Base-by-base conservation (phyloP, 2,113 vertebrate species). In the Tetrao urogallus region DNA sequence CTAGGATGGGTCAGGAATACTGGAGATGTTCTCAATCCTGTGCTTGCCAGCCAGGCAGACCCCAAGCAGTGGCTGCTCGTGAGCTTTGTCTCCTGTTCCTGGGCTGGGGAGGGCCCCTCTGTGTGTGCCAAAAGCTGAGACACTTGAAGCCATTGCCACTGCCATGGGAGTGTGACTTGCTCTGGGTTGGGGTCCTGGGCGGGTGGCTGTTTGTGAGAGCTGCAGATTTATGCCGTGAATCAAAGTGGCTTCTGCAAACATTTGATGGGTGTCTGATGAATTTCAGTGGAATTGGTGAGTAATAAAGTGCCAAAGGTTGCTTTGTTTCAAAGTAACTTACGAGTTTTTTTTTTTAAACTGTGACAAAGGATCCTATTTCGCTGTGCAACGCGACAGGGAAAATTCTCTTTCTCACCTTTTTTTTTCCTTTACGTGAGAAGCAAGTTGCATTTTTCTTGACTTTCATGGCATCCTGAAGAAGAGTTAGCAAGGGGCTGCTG, bases 71-170 rank as follows among this genome's bases (percentile, higher is more conserved):
- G 28, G 54, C 16, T 56, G 54, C 28, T 6, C 3, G 5, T 17
- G 28, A 56, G 30, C 54, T 30, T 43, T 30, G 28, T 58, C 61
- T 0, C 0, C 2, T 10, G 42, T 60, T 73, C 14, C 61, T 82
- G 1, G 1, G 34, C 63, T 36, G 9, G 10, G 14, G 54, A 10
- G 48, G 13, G 19, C 16, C 54, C 15, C 27, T 16, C 52, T 27
- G 15, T 27, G 8, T 28, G 25, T 54, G 27, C 52, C 52, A 54
- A 8, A 27, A 54, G 27, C 52, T 54, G 52, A 54, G 64, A 38
- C 47, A 50, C 48, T 50, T 42, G 43, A 72, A 50, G 70, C 47
- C 42, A 48, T 54, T 0, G 4, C 36, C 2, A 1, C 0, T 1
- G 65, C 38, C 54, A 17, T 34, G 5, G 47, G n/a, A 69, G 60